Conservation (phyloP, 1,140 invertebrate genomes). For the Drosophila repleta region DNA sequence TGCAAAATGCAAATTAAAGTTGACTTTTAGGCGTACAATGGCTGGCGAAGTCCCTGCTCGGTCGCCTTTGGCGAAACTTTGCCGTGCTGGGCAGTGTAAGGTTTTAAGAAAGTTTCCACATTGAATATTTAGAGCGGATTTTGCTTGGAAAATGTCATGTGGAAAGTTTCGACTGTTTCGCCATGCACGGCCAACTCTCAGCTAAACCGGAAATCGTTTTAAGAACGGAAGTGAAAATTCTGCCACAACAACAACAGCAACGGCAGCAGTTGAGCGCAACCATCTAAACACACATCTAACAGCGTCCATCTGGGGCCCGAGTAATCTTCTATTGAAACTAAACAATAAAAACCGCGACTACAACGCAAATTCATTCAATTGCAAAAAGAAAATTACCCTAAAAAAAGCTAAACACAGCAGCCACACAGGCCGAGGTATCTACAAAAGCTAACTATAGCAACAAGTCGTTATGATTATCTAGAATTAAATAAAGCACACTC, state of each 20-base stretch:
- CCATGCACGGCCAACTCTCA: conserved; percentile 64
- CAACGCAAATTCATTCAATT: conserved; percentile 83
- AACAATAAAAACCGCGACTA: conserved; percentile 59
- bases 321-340: conserved; percentile 75
- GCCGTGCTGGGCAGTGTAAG: conserved; percentile 31
- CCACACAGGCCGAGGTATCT: conserved; percentile 26
- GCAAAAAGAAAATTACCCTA: conserved; percentile 83
- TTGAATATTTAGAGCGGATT: conserved; percentile 50
- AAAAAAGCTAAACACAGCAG: conserved; percentile 39
- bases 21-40: conserved; percentile 76
- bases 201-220: conserved; percentile 72
- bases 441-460: conserved; percentile 50
- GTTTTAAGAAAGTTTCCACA: conserved; percentile 60
- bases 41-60: background rate
- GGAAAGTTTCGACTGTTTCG: conserved; percentile 60
- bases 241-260: conserved; percentile 13
- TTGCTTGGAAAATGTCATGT: conserved; percentile 44
- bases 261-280: conserved; percentile 69
- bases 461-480: conserved; percentile 81
- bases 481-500: conserved; percentile 80
- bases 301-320: conserved; percentile 51
- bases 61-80: conserved; percentile 2
- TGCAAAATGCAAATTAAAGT: conserved; percentile 83
- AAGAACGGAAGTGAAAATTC: conserved; percentile 82
- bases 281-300: conserved; percentile 79